Conservation (phyloP, 2,888 invertebrate genomes). For the Callyntrura guangdongensis region DNA sequence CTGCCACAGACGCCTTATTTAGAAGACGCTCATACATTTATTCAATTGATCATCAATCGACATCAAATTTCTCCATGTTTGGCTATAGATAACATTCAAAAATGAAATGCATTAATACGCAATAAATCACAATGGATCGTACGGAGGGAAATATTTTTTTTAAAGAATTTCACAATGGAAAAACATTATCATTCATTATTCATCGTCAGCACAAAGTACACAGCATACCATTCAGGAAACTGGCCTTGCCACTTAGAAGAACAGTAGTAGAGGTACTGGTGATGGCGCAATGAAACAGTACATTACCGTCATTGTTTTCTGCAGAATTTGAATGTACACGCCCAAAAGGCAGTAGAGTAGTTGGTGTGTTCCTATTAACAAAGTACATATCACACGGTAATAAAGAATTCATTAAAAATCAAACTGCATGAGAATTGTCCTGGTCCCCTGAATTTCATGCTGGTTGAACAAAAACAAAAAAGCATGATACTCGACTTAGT, state of each 20-base stretch:
- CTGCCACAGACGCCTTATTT: background rate
- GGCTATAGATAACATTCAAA: slow-evolving; percentile 1
- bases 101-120: slow-evolving; percentile 17
- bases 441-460: slow-evolving; percentile 75
- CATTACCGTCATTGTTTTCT: slow-evolving; percentile 57
- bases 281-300: slow-evolving; percentile 33
- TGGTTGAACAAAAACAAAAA: slow-evolving; percentile 75
- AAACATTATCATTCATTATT: background rate
- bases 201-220: slow-evolving; percentile 4
- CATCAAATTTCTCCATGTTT: slow-evolving; percentile 11
- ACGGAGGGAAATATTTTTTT: background rate
- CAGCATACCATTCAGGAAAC: slow-evolving; percentile 20
- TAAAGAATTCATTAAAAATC: slow-evolving; percentile 42
- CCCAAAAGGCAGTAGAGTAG: slow-evolving; percentile 31
- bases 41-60: slow-evolving; percentile 6
- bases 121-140: background rate
- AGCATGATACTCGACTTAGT: slow-evolving; percentile 15
- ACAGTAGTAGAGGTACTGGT: slow-evolving; percentile 10
- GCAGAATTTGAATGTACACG: slow-evolving; percentile 59
- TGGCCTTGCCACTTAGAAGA: slow-evolving; percentile 33
- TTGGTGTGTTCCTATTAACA: background rate
- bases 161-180: background rate
- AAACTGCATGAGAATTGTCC: slow-evolving; percentile 63
- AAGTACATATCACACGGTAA: background rate
- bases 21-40: background rate